phyloP scores from a whole-genome alignment of 1,140 invertebrate genomes.

The Pseudomyrmex sp. region DNA sequence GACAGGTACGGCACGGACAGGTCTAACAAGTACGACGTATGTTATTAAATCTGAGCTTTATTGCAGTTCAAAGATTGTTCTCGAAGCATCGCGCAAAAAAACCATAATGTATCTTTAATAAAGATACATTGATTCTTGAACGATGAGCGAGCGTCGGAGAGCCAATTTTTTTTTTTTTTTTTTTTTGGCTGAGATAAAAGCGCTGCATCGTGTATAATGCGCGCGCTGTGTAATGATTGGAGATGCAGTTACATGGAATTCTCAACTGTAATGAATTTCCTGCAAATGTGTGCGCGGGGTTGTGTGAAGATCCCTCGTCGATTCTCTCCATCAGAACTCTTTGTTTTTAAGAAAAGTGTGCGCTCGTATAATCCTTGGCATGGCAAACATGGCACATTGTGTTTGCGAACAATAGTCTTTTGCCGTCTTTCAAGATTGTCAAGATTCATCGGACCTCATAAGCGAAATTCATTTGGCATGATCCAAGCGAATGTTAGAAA shows the following conservation, averaged over 20 bases:
- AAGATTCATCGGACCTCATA: conserved; percentile 29
- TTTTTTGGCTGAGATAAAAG: neutral
- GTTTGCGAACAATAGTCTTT: neutral
- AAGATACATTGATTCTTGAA: neutral
- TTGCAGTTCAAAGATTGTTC: too few relatives aligned
- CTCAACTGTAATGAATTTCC: conserved; percentile 37
- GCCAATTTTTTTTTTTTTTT: too few relatives aligned
- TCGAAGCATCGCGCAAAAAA: too few relatives aligned
- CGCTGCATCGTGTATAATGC: neutral
- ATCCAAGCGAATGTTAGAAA: neutral
- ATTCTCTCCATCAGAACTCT: neutral
- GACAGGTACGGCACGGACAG: neutral
- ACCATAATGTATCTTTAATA: neutral
- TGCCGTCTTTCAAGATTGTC: conserved; percentile 1
- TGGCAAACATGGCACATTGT: conserved; percentile 8
- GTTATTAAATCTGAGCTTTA: neutral
- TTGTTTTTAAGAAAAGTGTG: conserved; percentile 22
- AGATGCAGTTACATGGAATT: neutral
- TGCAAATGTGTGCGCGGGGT: neutral
- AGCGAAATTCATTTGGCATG: neutral
- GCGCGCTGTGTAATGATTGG: neutral
- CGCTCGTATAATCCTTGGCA: too few relatives aligned
- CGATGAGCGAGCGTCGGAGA: too few relatives aligned
- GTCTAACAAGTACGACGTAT: neutral
- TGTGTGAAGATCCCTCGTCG: conserved; percentile 14